Evolutionary conservation across 2,888 invertebrate species (phyloP), one percentile per base, ranked within the genome.

Genomic region (Melipona beecheii): DNA sequence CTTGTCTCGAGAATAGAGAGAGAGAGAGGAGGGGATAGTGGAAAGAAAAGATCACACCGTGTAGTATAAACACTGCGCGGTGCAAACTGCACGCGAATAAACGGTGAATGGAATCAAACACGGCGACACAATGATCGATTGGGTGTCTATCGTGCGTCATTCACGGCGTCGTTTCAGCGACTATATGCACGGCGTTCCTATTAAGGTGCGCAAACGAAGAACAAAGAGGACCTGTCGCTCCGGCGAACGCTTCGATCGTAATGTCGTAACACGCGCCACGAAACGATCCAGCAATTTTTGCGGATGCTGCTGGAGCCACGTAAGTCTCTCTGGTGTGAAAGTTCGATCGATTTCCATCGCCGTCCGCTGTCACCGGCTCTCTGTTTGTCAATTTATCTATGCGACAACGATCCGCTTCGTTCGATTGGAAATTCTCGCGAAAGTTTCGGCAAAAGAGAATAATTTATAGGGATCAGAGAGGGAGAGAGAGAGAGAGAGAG

Each of bases 131-230:
- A 97, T 97, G 97, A 97, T 97, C 92, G 97, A 97, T 95, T 97
- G 97, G 97, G 97, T 97, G 87, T 97, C 97, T 84, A 97, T 97
- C 91, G 97, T 97, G 85, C 96, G 97, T 78, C 96, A 97, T 92
- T 97, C 97, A 84, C 95, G 96, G 81, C 95, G 97, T 73, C 95
- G 97, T 72, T 97, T 97, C 94, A 97, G 97, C 85, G 96, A 96
- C 93, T 97, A 97, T 93, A 96, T 97, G 94, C 96, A 96, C 92
- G 95, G 96, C 13, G 96, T 96, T 84, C 97, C 97, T 68, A 95
- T 95, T 89, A 96, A 96, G 94, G 96, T 96, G 84, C 95, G 96
- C 81, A 96, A 96, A 92, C 95, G 96, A 79, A 95, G 95, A 86
- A 92, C 93, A 92, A 87, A 94, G 93, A 85, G 93, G 91, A 24